A percentile compares a stretch with the other conserved stretches of the same genome.
These are phyloP conservation scores for Drosophila nannoptera DNA, from an alignment of 1,140 invertebrate species.

Conservation along the genomic window DNA sequence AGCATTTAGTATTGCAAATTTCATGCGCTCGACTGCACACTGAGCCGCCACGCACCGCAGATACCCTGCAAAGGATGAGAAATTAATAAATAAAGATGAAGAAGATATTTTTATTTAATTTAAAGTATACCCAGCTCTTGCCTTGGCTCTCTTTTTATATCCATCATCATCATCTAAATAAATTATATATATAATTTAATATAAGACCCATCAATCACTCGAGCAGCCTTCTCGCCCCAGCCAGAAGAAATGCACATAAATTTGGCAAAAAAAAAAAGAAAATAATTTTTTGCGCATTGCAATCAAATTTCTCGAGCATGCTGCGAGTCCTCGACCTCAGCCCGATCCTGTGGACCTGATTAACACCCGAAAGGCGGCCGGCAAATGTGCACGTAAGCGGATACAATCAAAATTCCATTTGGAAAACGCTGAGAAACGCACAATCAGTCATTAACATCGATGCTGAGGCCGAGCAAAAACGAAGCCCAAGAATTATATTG, in stretches of 20 bases:
- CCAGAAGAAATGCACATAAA: background rate
- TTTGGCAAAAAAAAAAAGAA: background rate
- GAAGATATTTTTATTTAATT: background rate
- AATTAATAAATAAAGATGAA: background rate
- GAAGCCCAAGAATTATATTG: constrained; percentile 11
- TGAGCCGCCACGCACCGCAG: too few species aligned
- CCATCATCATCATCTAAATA: background rate
- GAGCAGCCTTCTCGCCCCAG: background rate
- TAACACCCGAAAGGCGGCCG: constrained; percentile 37
- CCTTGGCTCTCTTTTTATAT: background rate
- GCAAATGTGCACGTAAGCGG: constrained; percentile 67
- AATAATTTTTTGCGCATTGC: constrained; percentile 1
- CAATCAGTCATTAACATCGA: constrained; percentile 73
- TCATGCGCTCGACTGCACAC: constrained; percentile 65
- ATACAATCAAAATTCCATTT: constrained; percentile 78
- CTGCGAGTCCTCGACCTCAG: background rate
- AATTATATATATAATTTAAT: background rate
- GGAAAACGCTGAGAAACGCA: constrained; percentile 67
- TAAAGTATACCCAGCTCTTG: too few species aligned
- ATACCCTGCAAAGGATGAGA: background rate
- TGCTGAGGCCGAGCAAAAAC: background rate
- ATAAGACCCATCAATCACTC: background rate
- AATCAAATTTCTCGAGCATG: too few species aligned
- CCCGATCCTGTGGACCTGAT: constrained; percentile 16
- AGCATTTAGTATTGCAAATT: constrained; percentile 76